Evolutionary conservation across 1,140 invertebrate genomes (phyloP), one percentile per base, ranked within the genome.

Genomic region (Atta cephalotes): DNA sequence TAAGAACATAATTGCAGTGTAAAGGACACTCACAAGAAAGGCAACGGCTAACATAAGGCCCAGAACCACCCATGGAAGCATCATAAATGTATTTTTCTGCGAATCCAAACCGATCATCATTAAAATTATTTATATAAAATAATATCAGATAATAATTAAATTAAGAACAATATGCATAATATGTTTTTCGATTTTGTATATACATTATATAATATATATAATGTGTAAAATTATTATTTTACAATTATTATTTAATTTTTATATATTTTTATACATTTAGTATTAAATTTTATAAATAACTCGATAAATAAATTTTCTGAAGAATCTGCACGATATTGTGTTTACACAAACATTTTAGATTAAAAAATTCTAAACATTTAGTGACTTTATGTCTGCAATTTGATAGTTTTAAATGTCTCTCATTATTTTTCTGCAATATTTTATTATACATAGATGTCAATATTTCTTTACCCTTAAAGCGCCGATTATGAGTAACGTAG

Each of bases 1-100:
- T 92, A 97, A 97, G 93, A 97, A 97, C 45, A 96, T 96, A 79
- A 98, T 96, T 16, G 96, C 96, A 2, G 97, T 98, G 90, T 97
- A 97, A 51, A 98, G 96, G 28, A 98, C 96, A 78, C 97, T 98
- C 80, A 98, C 96, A 28, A 97, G 93, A 63, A 98, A 92, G 7
- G 97, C 97, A 79, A 98, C 96, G 0, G 97, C 97, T 49, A 98
- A 95, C 95, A 98, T 97, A 51, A 98, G 96, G 0, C 97, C 97
- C 31, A 98, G 94, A 35, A 97, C 96, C 18, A 98, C 97, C 97
- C 97, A 98, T 45, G 97, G 97, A 28, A 98, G 95, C 97, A 98
- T 98, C 87, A 98, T 94, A 94, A 97, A 97, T 85, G 97, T 97
- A 89, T 97, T 97, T 92, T 96, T 96, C 97, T 98, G 94, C 7